These are phyloP conservation scores for Agelaius tricolor DNA, from an alignment of 2,113 vertebrate genomes.

Conservation along the genomic window DNA sequence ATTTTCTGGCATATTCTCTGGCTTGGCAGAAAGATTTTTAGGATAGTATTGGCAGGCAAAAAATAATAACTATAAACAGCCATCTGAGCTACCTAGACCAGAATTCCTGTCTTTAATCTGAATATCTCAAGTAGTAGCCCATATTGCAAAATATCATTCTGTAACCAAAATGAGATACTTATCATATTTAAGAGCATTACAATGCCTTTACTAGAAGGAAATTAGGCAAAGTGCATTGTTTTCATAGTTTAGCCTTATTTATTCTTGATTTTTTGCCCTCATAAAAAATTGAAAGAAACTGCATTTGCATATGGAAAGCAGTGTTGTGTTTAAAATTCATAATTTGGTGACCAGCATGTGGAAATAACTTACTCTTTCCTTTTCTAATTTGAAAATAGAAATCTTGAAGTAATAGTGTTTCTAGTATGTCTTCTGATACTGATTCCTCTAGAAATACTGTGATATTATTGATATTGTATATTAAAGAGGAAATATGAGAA, in stretches of 20 bases:
- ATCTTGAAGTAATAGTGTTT: not conserved
- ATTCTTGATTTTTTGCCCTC: not conserved
- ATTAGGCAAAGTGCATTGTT: not conserved
- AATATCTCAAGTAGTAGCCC: not conserved
- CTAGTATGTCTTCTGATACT: not conserved
- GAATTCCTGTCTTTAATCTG: not conserved
- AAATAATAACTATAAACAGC: constrained; percentile 13
- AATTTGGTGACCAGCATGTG: not conserved
- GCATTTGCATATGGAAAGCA: not conserved
- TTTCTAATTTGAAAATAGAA: not conserved
- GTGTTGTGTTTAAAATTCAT: not conserved
- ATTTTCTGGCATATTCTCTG: not conserved
- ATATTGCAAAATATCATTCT: not conserved
- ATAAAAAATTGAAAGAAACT: not conserved
- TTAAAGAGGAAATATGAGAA: not conserved
- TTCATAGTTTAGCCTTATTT: not conserved
- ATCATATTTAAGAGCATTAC: not conserved
- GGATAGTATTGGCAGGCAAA: not conserved
- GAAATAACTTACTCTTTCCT: not conserved
- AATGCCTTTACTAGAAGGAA: not conserved
- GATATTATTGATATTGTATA: not conserved
- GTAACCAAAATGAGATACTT: not conserved
- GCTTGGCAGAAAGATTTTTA: not conserved
- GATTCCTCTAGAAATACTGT: not conserved
- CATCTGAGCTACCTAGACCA: constrained; percentile 6